These are phyloP conservation scores for Arbacia lixula DNA, from an alignment of 53 echinoderm and acorn worm species.

Conservation along the genomic window DNA sequence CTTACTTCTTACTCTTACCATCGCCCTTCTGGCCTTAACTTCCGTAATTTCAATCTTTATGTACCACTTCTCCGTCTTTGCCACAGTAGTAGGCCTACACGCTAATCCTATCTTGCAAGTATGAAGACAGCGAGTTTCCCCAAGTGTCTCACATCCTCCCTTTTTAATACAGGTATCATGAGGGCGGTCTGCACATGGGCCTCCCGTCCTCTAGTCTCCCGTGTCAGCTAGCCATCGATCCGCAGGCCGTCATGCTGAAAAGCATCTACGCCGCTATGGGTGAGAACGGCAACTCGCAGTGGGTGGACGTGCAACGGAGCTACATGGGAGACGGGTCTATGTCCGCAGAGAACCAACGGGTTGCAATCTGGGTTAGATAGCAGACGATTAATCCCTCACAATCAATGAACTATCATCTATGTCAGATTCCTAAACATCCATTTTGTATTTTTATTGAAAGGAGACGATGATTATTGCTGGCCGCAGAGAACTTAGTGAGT, in stretches of 20 bases:
- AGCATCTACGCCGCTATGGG: slow-evolving; percentile 57
- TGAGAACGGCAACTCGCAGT: slow-evolving; percentile 41
- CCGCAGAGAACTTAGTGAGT: too few species aligned
- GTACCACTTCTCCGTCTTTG: background rate
- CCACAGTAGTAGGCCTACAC: too few species aligned
- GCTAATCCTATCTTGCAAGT: too few species aligned
- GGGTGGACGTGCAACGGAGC: slow-evolving; percentile 39
- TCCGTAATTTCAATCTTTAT: background rate
- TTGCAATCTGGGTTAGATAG: slow-evolving; percentile 66
- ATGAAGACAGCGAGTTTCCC: too few species aligned
- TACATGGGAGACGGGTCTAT: slow-evolving; percentile 33
- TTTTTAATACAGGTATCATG: slow-evolving; percentile 56
- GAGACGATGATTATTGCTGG: too few species aligned
- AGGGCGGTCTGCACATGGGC: slow-evolving; percentile 68
- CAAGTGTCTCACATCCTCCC: too few species aligned
- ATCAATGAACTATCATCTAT: background rate
- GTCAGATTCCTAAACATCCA: too few species aligned
- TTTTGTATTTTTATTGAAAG: too few species aligned
- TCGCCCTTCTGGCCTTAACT: background rate
- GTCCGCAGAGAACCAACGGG: slow-evolving; percentile 22
- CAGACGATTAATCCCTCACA: background rate
- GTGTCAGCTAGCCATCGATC: slow-evolving; percentile 51
- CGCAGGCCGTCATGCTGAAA: slow-evolving; percentile 57
- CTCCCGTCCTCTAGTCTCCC: slow-evolving; percentile 45
- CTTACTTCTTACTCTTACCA: too few species aligned